phyloP scores from a whole-genome alignment of 2,888 invertebrate genomes.

The Sarcophaga carnaria region DNA sequence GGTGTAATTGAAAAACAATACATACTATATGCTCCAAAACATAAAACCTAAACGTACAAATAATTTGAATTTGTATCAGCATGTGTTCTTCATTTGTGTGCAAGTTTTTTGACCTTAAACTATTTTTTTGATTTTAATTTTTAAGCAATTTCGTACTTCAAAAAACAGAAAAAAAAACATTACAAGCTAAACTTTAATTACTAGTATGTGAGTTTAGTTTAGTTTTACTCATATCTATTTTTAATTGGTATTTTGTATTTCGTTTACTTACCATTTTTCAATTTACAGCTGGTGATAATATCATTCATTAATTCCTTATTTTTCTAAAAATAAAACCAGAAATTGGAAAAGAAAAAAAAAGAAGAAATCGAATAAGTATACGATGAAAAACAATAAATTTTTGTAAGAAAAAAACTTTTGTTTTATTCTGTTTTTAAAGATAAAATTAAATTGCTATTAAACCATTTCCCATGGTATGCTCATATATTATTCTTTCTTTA shows the following conservation, averaged over 20 bases:
- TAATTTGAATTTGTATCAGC: neutral
- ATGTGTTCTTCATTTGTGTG: neutral
- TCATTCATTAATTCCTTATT: slow-evolving; percentile 90
- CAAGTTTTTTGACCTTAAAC: neutral
- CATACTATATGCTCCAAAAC: neutral
- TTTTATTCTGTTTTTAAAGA: too few relatives aligned
- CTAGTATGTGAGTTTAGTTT: neutral
- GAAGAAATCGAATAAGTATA: slow-evolving; percentile 4
- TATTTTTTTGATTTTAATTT: neutral
- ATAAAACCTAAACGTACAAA: neutral
- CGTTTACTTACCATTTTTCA: slow-evolving; percentile 85
- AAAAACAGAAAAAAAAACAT: too few relatives aligned
- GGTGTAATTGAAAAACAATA: too few relatives aligned
- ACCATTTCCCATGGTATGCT: too few relatives aligned
- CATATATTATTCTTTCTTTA: too few relatives aligned
- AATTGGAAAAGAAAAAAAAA: slow-evolving; percentile 47
- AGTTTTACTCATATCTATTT: neutral
- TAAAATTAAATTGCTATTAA: neutral
- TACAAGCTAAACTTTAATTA: neutral
- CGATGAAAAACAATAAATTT: neutral
- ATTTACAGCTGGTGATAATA: slow-evolving; percentile 85
- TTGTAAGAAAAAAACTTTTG: neutral
- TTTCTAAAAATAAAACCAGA: slow-evolving; percentile 85
- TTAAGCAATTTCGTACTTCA: too few relatives aligned
- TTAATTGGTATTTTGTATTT: slow-evolving; percentile 1